Evolutionary conservation across 2,888 invertebrate species (phyloP).

Genomic region (Apamea anceps): DNA sequence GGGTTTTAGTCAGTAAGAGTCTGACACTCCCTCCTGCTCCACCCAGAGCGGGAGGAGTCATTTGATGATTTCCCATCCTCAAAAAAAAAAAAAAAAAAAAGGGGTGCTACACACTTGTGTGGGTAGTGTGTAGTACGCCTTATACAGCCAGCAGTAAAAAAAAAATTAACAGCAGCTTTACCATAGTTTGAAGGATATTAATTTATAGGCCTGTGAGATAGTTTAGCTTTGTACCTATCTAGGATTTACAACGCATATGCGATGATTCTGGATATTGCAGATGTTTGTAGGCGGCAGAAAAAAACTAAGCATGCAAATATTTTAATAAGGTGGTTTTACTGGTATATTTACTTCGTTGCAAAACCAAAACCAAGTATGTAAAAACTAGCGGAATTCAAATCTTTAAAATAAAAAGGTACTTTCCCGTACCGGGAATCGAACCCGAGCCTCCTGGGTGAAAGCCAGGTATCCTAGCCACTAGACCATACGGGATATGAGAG

Average conservation of each 20-base stretch:
- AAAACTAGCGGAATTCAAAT: not conserved
- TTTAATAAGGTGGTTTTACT: too few relatives aligned
- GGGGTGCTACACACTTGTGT: not conserved
- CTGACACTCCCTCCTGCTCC: too few relatives aligned
- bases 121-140: not conserved
- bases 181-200: not conserved
- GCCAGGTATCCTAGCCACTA: conserved; percentile 93
- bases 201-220: too few relatives aligned
- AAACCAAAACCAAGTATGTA: not conserved
- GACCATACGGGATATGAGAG: conserved; percentile 88
- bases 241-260: too few relatives aligned
- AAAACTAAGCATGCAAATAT: not conserved
- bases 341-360: not conserved
- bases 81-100: too few relatives aligned
- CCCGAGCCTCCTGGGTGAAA: conserved; percentile 93
- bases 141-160: not conserved
- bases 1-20: too few relatives aligned
- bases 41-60: too few relatives aligned
- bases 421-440: conserved; percentile 93
- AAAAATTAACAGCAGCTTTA: not conserved
- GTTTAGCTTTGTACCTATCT: not conserved
- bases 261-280: not conserved
- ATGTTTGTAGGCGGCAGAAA: not conserved
- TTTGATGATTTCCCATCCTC: too few relatives aligned
- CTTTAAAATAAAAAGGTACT: conserved; percentile 61